Conservation (phyloP, 2,113 vertebrate species). For the Aythya baeri region DNA sequence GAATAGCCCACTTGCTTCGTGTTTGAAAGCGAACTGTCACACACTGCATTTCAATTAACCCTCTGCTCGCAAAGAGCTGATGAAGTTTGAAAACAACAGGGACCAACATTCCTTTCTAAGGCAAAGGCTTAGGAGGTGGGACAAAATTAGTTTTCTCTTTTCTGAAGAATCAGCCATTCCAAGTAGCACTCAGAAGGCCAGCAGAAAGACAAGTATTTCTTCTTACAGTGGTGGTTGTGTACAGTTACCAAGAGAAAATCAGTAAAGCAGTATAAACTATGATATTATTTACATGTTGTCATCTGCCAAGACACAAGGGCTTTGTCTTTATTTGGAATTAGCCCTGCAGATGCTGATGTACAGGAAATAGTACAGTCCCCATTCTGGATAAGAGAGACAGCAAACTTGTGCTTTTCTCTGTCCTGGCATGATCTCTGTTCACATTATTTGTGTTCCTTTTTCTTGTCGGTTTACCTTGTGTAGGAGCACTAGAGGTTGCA, state of each 20-base stretch:
- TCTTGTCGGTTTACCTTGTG: background rate
- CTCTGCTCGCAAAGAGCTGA: background rate
- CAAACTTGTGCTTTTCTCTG: background rate
- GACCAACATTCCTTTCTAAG: background rate
- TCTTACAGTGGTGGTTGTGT: background rate
- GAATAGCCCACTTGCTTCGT: background rate
- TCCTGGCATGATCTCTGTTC: background rate
- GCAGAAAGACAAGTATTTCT: background rate
- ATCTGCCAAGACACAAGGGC: background rate
- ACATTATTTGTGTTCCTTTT: background rate
- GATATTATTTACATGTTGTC: background rate
- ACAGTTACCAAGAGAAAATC: background rate
- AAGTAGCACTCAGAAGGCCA: background rate
- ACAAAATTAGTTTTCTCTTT: background rate
- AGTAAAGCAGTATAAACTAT: background rate
- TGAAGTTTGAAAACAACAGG: background rate
- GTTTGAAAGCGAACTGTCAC: background rate
- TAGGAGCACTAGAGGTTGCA: background rate
- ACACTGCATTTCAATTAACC: background rate
- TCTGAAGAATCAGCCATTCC: background rate
- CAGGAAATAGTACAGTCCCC: background rate
- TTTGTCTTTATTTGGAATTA: background rate
- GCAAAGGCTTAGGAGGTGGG: background rate
- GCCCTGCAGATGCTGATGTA: background rate
- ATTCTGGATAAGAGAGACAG: background rate